Evolutionary conservation across 2,797 vertebrate species (phyloP), one percentile per base, ranked within the genome.

Genomic region (Dendrocincla fuliginosa): DNA sequence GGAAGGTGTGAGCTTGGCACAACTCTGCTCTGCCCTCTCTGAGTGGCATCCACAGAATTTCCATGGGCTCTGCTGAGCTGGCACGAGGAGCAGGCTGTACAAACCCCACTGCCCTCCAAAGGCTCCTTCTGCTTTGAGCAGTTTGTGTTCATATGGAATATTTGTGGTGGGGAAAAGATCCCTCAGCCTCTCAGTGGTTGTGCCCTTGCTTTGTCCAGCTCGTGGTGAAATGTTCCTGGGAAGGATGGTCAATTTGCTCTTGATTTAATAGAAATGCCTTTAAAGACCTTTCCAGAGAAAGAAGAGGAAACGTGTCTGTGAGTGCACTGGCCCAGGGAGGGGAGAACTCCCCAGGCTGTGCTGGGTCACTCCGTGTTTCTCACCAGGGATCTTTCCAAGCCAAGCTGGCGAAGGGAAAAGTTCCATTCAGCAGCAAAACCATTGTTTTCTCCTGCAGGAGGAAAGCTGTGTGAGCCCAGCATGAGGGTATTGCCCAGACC

Each of bases 291-390:
- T 12, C 9, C 32, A 61, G 68, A 50, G 79, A 59, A 73, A 63
- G n/a, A 44, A 49, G 11, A 19, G 6, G 65, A 67, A 64, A 41
- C 0, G 1, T 50, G 19, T 24, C 16, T n/a, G 6, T 23, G 42
- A 2, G 3, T 12, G 20, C 15, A 13, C 13, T 53, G 0, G 0
- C 13, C 12, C n/a, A 32, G 10, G 19, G n/a, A 55, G 5, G 37
- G n/a, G 16, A 68, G 18, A 55, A 35, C 4, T 44, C 16, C 30
- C 0, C 2, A 47, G 35, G 28, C 39, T 46, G 2, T 30, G 41
- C 35, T 47, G 30, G 16, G 10, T 55, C 47, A 17, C 10, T 11
- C 37, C 10, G 6, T 47, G 8, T 27, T 57, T 44, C 33, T 55
- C 46, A 39, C 24, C 22, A 56, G 3, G 7, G 6, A 3, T 12